These are phyloP conservation scores for Pachycephus smyrnensis DNA, from an alignment of 2,888 invertebrate genomes.

Conservation along the genomic window DNA sequence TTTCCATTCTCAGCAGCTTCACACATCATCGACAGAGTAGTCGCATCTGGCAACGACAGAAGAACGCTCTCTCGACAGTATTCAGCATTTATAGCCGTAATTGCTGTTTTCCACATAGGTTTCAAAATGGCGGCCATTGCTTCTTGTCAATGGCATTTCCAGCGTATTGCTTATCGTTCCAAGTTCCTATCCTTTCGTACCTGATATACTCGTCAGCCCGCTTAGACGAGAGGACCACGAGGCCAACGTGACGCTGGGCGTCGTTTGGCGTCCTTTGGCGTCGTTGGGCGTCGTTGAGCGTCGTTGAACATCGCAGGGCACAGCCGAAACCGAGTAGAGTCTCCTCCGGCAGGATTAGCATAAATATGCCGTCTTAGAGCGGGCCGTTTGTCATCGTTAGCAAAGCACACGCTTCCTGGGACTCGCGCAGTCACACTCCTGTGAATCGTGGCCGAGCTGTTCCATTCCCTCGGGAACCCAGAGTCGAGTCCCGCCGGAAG, in stretches of 20 bases:
- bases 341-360: constrained; percentile 61
- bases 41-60: too few relatives aligned
- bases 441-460: constrained; percentile 56
- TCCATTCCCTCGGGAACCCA: constrained; percentile 49
- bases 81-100: too few relatives aligned
- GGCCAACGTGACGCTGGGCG: too few relatives aligned
- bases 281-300: constrained; percentile 4
- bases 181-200: neutral
- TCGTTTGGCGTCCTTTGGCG: too few relatives aligned
- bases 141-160: neutral
- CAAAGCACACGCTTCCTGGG: constrained; percentile 68
- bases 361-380: constrained; percentile 67
- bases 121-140: too few relatives aligned
- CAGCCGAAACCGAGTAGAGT: constrained; percentile 15
- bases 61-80: too few relatives aligned
- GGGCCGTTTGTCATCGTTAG: constrained; percentile 67
- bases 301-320: too few relatives aligned
- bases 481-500: constrained; percentile 55
- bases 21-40: neutral
- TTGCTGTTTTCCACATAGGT: too few relatives aligned
- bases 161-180: neutral
- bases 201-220: too few relatives aligned
- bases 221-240: too few relatives aligned
- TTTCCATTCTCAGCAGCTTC: neutral
- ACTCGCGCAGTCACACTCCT: constrained; percentile 61